Base-by-base conservation (phyloP, 2,797 vertebrate species). In the Lophius americanus region DNA sequence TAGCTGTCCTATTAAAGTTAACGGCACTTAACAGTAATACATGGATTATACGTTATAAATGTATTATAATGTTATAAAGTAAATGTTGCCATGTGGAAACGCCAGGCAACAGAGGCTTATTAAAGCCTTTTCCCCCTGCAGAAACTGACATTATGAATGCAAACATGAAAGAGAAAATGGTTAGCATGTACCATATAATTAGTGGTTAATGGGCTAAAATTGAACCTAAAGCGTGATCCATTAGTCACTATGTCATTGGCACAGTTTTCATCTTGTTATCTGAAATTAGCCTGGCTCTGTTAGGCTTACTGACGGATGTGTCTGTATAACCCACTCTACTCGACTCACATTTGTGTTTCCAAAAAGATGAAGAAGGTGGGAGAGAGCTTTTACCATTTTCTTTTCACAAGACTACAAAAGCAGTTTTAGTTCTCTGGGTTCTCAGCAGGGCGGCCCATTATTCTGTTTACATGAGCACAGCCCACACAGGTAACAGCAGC, bases 361-460 rank as follows among this genome's bases (percentile, higher is more conserved):
- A 33, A 49, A 65, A 59, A 57, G 14, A 71, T 64, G 23, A 46
- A 71, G 68, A 64, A 62, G 64, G 75, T 41, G 13, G 44, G 65
- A 58, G 62, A 71, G 51, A 79, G 51, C 70, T 69, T 23, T 72
- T 48, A 36, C 62, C 42, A 53, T 82, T 85, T 81, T 77, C 73
- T 81, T 62, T 65, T 38, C 41, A 37, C 57, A 14, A 32, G 53
- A 56, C 70, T 55, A 59, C 78, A 78, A 73, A 67, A 69, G 65
- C 64, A 49, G 36, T 43, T 68, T 32, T 71, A 68, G 79, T 75
- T 84, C 61, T 60, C 6, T 5, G 71, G 65, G 60, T 50, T 71
- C 80, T 78, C 80, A 77, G 81, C 83, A 71, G 74, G 73, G 66
- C 70, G 56, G 61, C 71, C 63, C 78, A 85, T 85, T 73, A 75